These are phyloP conservation scores for Anguilla megastoma DNA, from an alignment of 2,797 vertebrate species.

Conservation along the genomic window DNA sequence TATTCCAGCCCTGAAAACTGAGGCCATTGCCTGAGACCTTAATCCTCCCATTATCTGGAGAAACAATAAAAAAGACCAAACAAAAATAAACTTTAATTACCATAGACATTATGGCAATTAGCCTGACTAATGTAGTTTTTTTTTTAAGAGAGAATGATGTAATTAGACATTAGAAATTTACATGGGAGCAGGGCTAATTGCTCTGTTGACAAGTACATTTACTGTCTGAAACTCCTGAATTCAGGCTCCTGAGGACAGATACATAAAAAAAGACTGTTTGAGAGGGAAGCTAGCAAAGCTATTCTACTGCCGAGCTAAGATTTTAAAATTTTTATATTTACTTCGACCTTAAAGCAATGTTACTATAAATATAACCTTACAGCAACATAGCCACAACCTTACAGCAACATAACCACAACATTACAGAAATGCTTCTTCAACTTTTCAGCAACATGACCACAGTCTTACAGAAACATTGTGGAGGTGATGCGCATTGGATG, in stretches of 20 bases:
- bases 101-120: background rate
- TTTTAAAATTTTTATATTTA: no score
- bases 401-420: no score
- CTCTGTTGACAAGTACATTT: background rate
- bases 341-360: no score
- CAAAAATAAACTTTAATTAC: background rate
- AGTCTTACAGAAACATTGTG: no score
- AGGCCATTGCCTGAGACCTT: background rate
- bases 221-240: background rate
- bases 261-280: background rate
- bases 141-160: background rate
- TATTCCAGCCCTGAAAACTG: background rate
- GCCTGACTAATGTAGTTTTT: background rate
- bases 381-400: no score
- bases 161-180: background rate
- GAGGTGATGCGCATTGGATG: no score
- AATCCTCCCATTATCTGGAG: background rate
- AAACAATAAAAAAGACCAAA: background rate
- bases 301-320: background rate
- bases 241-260: background rate
- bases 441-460: no score
- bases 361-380: no score
- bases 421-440: no score
- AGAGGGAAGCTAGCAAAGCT: background rate
- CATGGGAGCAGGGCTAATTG: background rate